Conservation (phyloP, 2,888 invertebrate species). For the Spatulosminthurus flaviceps region DNA sequence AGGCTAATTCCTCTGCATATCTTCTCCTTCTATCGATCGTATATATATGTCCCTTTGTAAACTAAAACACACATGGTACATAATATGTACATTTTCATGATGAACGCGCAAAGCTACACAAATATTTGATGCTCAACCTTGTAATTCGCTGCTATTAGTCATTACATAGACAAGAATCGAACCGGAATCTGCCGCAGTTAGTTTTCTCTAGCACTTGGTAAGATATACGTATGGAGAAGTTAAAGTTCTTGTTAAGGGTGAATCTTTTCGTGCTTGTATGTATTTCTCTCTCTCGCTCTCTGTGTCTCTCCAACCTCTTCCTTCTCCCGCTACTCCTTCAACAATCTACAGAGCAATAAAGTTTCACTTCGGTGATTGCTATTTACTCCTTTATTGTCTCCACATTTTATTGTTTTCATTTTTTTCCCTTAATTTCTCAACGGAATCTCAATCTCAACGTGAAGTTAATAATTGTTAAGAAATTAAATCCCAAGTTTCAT, state of each 20-base stretch:
- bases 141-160: conserved; percentile 18
- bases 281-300: too few species aligned
- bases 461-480: not conserved
- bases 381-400: conserved; percentile 18
- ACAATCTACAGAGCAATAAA: conserved; percentile 7
- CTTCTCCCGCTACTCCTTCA: not conserved
- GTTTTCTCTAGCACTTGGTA: not conserved
- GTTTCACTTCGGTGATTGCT: conserved; percentile 14
- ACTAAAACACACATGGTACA: too few species aligned
- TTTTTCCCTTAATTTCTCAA: not conserved
- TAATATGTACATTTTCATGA: too few species aligned
- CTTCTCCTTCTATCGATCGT: too few species aligned
- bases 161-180: conserved; percentile 10
- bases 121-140: conserved; percentile 18
- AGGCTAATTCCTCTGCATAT: too few species aligned
- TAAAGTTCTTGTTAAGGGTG: too few species aligned
- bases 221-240: too few species aligned
- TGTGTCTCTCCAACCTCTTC: not conserved
- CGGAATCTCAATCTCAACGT: not conserved
- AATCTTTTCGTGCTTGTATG: too few species aligned
- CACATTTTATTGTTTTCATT: conserved; percentile 18
- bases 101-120: not conserved
- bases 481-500: conserved; percentile 4
- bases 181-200: not conserved
- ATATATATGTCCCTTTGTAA: too few species aligned